These are phyloP conservation scores for Nasonovia ribisnigri DNA, from an alignment of 2,888 invertebrate genomes.

Conservation along the genomic window DNA sequence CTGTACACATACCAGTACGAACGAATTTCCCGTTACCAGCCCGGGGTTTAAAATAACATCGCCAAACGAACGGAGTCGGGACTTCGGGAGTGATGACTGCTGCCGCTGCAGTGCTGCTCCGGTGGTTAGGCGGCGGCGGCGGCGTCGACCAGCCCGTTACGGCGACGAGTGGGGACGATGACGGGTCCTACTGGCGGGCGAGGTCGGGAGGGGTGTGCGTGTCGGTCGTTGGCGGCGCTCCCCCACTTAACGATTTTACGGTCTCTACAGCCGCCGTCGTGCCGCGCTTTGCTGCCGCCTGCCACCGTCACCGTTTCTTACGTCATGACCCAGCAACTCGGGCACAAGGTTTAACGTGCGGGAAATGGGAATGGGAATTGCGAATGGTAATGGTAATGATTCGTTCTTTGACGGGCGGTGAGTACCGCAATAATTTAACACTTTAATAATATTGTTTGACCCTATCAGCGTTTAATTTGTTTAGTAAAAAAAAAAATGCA, in stretches of 20 bases:
- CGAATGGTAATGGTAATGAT: not conserved
- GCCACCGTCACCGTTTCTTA: not conserved
- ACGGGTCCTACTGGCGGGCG: not conserved
- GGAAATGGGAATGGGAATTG: not conserved
- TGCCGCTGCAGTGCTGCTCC: not conserved
- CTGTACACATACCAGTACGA: slow-evolving; percentile 62
- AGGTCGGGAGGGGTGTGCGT: not conserved
- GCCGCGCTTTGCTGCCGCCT: slow-evolving; percentile 47
- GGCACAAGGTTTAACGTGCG: not conserved
- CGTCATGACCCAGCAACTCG: slow-evolving; percentile 40
- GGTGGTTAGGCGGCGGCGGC: slow-evolving; percentile 3
- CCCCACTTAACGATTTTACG: slow-evolving; percentile 64
- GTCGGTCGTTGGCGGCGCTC: slow-evolving; percentile 3
- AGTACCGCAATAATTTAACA: not conserved
- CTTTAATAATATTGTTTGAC: not conserved
- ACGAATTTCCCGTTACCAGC: slow-evolving; percentile 59
- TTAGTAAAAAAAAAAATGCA: not conserved
- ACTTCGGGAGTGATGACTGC: not conserved
- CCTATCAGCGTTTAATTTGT: not conserved
- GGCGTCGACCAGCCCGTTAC: not conserved
- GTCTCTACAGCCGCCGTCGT: slow-evolving; percentile 54
- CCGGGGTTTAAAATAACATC: slow-evolving; percentile 54
- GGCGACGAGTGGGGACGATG: not conserved
- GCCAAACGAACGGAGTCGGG: not conserved
- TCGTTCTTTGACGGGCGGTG: not conserved